These are phyloP conservation scores for Dusona sp. DNA, from an alignment of 2,888 invertebrate species.

Conservation along the genomic window DNA sequence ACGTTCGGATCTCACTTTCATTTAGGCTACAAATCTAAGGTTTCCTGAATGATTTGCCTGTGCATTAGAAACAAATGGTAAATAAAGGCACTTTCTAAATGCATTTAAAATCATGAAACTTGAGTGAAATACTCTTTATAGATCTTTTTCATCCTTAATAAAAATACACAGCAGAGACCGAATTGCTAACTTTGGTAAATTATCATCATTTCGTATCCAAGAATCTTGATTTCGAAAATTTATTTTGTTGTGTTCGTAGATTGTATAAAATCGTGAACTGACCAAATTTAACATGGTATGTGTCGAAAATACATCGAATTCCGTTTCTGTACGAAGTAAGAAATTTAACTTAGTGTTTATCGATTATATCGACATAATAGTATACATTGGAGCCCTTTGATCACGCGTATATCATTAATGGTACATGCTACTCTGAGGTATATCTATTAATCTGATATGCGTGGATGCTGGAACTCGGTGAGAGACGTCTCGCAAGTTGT, in stretches of 20 bases:
- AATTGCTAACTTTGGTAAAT: neutral
- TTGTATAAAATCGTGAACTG: constrained; percentile 8
- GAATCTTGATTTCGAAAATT: constrained; percentile 6
- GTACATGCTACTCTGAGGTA: constrained; percentile 27
- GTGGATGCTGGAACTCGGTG: constrained; percentile 56
- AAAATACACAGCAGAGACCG: neutral
- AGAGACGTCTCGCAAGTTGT: constrained; percentile 47
- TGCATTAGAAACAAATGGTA: neutral
- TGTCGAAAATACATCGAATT: constrained; percentile 28
- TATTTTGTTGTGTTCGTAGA: neutral
- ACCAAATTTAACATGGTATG: neutral
- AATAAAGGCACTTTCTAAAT: neutral
- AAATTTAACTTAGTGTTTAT: constrained; percentile 22
- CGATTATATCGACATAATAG: constrained; percentile 48
- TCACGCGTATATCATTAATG: constrained; percentile 35
- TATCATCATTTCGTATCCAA: neutral
- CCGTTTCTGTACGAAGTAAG: neutral
- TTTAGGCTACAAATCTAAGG: neutral
- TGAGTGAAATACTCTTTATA: neutral
- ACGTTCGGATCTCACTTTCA: neutral
- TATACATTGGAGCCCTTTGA: constrained; percentile 23
- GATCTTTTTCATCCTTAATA: neutral
- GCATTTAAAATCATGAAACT: neutral
- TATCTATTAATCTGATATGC: constrained; percentile 53
- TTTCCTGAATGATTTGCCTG: neutral